Conservation (phyloP, 2,113 vertebrate genomes). For the Peromyscus leucopus region DNA sequence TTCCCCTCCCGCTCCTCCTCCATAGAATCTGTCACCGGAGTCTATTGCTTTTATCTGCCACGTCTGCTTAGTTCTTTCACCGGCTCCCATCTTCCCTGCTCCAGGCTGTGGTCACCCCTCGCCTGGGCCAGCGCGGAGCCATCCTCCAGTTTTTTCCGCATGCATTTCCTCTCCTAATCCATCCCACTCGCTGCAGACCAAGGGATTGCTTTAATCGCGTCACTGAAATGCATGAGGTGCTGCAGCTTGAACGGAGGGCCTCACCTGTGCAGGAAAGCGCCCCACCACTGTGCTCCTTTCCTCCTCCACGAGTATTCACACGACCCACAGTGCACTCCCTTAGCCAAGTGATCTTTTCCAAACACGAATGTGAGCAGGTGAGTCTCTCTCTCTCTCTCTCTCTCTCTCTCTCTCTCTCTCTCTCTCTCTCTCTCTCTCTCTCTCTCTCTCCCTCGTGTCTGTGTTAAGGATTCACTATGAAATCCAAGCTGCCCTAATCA, state of each 20-base stretch:
- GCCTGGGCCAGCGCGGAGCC: background rate
- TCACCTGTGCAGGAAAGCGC: background rate
- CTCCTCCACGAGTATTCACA: background rate
- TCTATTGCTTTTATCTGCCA: background rate
- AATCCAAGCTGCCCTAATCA: background rate
- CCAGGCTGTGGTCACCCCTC: background rate
- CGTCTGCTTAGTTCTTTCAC: background rate
- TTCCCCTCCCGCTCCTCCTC: background rate
- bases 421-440: background rate
- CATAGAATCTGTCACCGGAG: conserved; percentile 48
- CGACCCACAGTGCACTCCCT: background rate
- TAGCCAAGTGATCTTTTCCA: conserved; percentile 31
- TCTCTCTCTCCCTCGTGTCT: background rate
- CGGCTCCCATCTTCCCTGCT: background rate
- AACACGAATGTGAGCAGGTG: background rate
- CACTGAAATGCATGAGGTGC: background rate
- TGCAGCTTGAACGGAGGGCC: background rate
- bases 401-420: background rate
- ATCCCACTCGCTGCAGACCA: conserved; percentile 2
- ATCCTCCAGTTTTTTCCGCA: background rate
- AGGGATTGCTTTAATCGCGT: conserved; percentile 1
- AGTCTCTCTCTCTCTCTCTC: background rate
- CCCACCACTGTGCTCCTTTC: background rate
- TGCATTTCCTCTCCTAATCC: background rate
- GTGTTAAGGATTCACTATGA: background rate